Evolutionary conservation across 1,140 invertebrate species (phyloP).

Genomic region (Saccostrea echinata): DNA sequence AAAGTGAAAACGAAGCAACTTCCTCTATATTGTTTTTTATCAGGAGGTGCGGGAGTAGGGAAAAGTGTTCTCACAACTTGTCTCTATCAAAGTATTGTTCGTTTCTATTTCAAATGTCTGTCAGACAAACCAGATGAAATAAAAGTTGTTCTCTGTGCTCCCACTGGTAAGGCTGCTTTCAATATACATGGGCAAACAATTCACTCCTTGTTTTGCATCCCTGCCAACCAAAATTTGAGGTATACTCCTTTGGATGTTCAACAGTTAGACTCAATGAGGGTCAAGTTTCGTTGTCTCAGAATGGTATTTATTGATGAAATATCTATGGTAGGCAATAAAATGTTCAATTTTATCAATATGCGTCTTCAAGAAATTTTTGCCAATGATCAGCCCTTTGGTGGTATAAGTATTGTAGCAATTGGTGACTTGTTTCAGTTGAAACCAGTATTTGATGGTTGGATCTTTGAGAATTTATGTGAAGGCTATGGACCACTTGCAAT

Average conservation of each 20-base stretch:
- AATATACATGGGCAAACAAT: slow-evolving; percentile 50
- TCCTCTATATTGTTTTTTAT: slow-evolving; percentile 44
- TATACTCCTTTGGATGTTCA: slow-evolving; percentile 17
- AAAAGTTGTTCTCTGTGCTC: slow-evolving; percentile 56
- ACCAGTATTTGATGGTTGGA: slow-evolving; percentile 63
- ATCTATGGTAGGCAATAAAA: slow-evolving; percentile 65
- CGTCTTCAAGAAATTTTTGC: slow-evolving; percentile 56
- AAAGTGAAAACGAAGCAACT: neutral
- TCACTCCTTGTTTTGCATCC: slow-evolving; percentile 40
- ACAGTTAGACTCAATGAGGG: slow-evolving; percentile 48
- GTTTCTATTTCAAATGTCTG: slow-evolving; percentile 11
- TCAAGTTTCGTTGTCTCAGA: slow-evolving; percentile 46
- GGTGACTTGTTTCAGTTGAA: slow-evolving; percentile 64
- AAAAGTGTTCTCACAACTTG: slow-evolving; percentile 57
- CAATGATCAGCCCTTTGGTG: slow-evolving; percentile 54
- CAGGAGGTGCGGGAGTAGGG: slow-evolving; percentile 63
- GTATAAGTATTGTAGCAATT: slow-evolving; percentile 61
- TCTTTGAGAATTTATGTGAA: slow-evolving; percentile 57
- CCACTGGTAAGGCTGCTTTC: slow-evolving; percentile 59
- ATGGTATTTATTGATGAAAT: slow-evolving; percentile 65
- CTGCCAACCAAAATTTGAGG: slow-evolving; percentile 34
- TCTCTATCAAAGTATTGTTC: slow-evolving; percentile 53
- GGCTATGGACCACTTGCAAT: slow-evolving; percentile 51
- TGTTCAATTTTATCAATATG: slow-evolving; percentile 60
- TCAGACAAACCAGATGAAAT: slow-evolving; percentile 51